phyloP scores from a whole-genome alignment of 2,888 invertebrate species.

The Synanthedon andrenaeformis region DNA sequence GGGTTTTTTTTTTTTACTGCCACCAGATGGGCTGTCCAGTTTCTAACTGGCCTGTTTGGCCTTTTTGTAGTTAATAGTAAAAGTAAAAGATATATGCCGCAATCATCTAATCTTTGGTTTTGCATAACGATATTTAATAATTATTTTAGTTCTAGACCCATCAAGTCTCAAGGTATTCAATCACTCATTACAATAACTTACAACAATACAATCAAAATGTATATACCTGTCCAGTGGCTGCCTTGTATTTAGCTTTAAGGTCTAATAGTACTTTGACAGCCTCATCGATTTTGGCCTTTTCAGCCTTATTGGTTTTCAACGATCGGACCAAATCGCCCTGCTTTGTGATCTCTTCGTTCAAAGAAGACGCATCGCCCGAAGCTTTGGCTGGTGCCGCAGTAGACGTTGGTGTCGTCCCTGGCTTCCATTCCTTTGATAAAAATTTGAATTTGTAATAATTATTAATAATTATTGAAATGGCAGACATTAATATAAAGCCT shows the following conservation, averaged over 20 bases:
- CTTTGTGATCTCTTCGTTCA: conserved; percentile 39
- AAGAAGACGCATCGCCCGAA: conserved; percentile 6
- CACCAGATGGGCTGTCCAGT: too few species aligned
- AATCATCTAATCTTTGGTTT: too few species aligned
- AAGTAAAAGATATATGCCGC: too few species aligned
- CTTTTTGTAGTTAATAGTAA: too few species aligned
- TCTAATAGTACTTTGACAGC: conserved; percentile 68
- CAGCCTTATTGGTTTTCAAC: conserved; percentile 76
- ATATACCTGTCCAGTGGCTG: conserved; percentile 29
- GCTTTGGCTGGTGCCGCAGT: conserved; percentile 10
- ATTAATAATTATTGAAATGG: background rate
- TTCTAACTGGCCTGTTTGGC: too few species aligned
- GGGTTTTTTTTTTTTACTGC: too few species aligned
- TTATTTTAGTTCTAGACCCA: too few species aligned
- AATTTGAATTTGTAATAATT: background rate
- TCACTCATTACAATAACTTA: too few species aligned
- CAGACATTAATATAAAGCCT: too few species aligned
- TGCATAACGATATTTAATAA: too few species aligned
- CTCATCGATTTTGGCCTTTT: conserved; percentile 68
- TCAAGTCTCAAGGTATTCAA: too few species aligned
- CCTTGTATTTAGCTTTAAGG: conserved; percentile 80
- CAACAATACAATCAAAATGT: too few species aligned
- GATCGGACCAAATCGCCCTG: conserved; percentile 81
- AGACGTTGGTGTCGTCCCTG: conserved; percentile 7
- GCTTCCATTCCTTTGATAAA: conserved; percentile 32